Evolutionary conservation across 2,113 vertebrate species (phyloP), one percentile per base, ranked within the genome.

Genomic region (Varanus salvator): DNA sequence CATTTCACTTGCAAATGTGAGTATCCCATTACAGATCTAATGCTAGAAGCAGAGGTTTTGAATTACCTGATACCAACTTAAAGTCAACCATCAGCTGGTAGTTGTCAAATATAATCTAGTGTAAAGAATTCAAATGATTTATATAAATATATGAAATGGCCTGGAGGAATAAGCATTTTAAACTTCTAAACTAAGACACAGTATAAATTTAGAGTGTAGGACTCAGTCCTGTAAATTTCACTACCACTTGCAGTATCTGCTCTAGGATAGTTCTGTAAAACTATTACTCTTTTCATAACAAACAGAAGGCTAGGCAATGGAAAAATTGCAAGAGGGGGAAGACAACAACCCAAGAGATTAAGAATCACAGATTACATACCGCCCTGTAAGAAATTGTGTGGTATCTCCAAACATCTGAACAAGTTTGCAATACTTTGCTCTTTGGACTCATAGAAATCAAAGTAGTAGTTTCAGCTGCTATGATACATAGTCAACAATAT

Each of bases 321-420:
- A 76, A 25, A 38, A 11, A 81, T 19, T 88, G 38, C 69, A 88
- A 50, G 80, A 75, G 69, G 17, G 4, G 71, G 31, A 60, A 72
- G 52, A 4, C 11, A 89, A 83, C 17, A 60, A 89, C 38, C 19
- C 34, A 27, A 75, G 48, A 60, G 64, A 6, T 68, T 25, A 75
- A 31, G 7, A 60, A 86, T n/a, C 74, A 74, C 52, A 82, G 23
- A 82, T 88, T 82, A 57, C 48, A 74, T 75, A n/a, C 52, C 64
- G 54, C 68, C 17, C 38, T n/a, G 38, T 76, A 74, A 84, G 71
- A 89, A 50, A 64, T 75, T 54, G 64, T 89, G 52, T 69, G 38
- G 76, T 83, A 89, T 89, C 34, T 84, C 57, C 80, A 83, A 80
- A 23, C 68, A 75, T n/a, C 69, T 89, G 87, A 84, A 89, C 27